These are phyloP conservation scores for Drosophila repletoides DNA, from an alignment of 1,140 invertebrate genomes.

Conservation along the genomic window DNA sequence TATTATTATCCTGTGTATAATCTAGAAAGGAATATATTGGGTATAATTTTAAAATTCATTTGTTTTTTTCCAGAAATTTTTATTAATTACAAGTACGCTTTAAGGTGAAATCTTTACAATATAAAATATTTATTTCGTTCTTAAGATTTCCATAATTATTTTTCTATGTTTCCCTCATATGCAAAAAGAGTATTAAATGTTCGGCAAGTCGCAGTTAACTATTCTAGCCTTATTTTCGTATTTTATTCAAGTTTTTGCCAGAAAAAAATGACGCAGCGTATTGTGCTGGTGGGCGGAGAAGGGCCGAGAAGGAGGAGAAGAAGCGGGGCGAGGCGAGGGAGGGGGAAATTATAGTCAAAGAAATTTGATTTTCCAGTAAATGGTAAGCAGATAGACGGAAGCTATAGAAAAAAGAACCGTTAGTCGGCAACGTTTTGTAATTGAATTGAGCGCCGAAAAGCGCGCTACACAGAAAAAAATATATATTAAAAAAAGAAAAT, in stretches of 20 bases:
- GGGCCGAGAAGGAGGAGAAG: too few species aligned
- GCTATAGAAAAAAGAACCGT: constrained; percentile 29
- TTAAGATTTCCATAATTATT: too few species aligned
- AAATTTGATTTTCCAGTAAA: constrained; percentile 70
- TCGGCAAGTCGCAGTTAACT: background rate
- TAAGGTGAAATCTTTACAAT: too few species aligned
- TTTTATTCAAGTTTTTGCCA: constrained; percentile 22
- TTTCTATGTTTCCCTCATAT: too few species aligned
- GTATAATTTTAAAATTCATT: too few species aligned
- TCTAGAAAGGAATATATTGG: too few species aligned
- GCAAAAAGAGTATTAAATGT: too few species aligned
- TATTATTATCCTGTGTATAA: too few species aligned
- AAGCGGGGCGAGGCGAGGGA: background rate
- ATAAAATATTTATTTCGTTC: too few species aligned
- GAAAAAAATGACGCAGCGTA: constrained; percentile 64
- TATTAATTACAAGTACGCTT: too few species aligned
- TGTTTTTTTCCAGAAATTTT: too few species aligned
- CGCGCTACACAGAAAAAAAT: constrained; percentile 47
- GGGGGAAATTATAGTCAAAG: constrained; percentile 69
- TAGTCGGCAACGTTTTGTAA: constrained; percentile 53
- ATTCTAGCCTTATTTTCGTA: constrained; percentile 13
- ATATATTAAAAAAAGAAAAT: constrained; percentile 3
- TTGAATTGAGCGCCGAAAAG: constrained; percentile 73
- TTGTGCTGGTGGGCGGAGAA: constrained; percentile 5
- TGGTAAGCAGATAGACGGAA: constrained; percentile 22